phyloP scores from a whole-genome alignment of 2,797 vertebrate genomes.

The Pangasius mekongensis region DNA sequence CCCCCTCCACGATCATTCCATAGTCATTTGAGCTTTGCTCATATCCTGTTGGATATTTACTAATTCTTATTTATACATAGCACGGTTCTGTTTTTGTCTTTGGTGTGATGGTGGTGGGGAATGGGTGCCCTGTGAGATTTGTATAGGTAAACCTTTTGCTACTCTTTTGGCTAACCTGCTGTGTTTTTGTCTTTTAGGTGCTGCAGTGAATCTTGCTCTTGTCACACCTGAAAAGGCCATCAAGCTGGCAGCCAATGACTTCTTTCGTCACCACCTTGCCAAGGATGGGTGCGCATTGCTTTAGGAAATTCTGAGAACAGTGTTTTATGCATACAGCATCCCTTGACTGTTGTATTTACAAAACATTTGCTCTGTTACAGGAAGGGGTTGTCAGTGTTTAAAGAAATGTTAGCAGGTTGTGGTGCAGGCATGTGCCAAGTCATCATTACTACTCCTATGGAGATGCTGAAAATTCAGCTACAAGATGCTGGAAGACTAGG shows the following conservation, averaged over 20 bases:
- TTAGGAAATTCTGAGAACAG: background rate
- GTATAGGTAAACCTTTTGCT: background rate
- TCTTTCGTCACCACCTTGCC: constrained; percentile 77
- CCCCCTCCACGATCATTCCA: constrained; percentile 61
- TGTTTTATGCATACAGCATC: background rate
- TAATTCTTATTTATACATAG: constrained; percentile 22
- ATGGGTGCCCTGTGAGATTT: constrained; percentile 52
- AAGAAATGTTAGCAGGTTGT: constrained; percentile 85
- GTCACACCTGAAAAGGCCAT: constrained; percentile 86
- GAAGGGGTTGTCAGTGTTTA: constrained; percentile 76
- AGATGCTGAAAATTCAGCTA: constrained; percentile 87
- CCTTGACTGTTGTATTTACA: background rate
- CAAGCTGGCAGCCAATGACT: constrained; percentile 84
- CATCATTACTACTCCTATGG: constrained; percentile 85
- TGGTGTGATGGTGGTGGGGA: constrained; percentile 67
- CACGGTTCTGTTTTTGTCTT: constrained; percentile 28
- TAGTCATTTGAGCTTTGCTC: constrained; percentile 22
- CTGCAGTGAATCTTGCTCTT: constrained; percentile 82
- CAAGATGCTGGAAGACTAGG: constrained; percentile 84
- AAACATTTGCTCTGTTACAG: constrained; percentile 61
- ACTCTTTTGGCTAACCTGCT: constrained; percentile 53
- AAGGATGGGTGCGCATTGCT: constrained; percentile 73
- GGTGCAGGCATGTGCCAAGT: constrained; percentile 85
- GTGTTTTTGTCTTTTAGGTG: constrained; percentile 71
- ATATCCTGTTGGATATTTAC: constrained; percentile 6